Evolutionary conservation across 2,113 vertebrate species (phyloP), one percentile per base, ranked within the genome.

Genomic region (Sinocyclocheilus anophthalmus): DNA sequence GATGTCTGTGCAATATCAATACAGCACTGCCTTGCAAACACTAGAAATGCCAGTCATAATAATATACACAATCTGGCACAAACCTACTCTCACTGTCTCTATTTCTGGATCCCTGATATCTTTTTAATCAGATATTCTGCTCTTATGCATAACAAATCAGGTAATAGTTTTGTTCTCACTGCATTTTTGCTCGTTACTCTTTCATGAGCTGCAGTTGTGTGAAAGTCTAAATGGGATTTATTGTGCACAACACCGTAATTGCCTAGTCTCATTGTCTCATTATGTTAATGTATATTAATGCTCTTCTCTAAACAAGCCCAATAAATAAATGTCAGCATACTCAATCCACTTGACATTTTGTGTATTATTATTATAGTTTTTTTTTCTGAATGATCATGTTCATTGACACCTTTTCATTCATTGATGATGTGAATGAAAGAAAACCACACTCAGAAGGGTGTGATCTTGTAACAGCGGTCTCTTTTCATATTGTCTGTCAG

Each of bases 271-370:
- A 20, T 20, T 53, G 45, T 81, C 57, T 45, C 24, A 48, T 48
- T 48, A 48, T 69, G 4, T 61, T 48, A n/a, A 65, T 53, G 53
- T 24, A 67, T 76, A 30, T 84, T n/a, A 79, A 81, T 14, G 30
- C 63, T 50, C 50, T 63, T 57, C 67, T 61, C 39, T 61, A 55
- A 67, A 76, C 22, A 9, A 48, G 42, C 5, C 50, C 30, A 89
- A 85, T 87, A 89, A 87, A 89, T 83, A 2, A 78, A 11, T 73
- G 24, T 87, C 30, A 67, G 86, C 75, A 85, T 67, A 83, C 53
- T 79, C 30, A 86, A 76, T 24, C 16, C 59, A 73, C 48, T 22
- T 48, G 24, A 14, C 39, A 8, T 75, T 75, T 24, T 14, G 72
- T 55, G 48, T 20, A 9, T 55, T 76, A 37, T 18, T 70, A 33